Conservation (phyloP, 2,797 vertebrate genomes). For the Cyclura pinguis region DNA sequence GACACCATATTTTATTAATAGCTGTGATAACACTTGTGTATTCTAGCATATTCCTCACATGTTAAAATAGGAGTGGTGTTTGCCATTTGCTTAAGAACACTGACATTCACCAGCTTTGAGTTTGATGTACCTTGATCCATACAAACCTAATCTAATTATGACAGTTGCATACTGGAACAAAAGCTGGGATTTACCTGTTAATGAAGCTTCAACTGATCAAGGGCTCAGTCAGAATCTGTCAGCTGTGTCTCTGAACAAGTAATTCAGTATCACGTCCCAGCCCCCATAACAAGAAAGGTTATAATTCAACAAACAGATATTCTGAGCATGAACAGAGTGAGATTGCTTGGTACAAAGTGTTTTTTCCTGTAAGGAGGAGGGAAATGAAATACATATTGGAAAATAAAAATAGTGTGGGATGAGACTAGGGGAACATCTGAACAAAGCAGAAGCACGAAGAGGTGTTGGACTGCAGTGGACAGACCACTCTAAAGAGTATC, state of each 20-base stretch:
- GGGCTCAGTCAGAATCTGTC: constrained; percentile 1
- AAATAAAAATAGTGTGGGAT: background rate
- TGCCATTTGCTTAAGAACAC: background rate
- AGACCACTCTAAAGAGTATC: background rate
- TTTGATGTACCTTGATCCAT: background rate
- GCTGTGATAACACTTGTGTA: constrained; percentile 60
- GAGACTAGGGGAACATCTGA: background rate
- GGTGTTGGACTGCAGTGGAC: background rate
- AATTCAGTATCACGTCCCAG: background rate
- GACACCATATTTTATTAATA: constrained; percentile 80
- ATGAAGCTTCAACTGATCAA: background rate
- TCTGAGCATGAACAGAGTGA: background rate
- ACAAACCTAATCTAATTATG: background rate
- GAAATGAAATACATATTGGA: background rate
- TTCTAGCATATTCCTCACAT: constrained; percentile 61
- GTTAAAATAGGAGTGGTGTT: constrained; percentile 53
- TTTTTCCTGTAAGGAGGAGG: background rate
- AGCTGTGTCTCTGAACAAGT: background rate
- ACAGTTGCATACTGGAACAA: background rate
- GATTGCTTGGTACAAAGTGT: background rate
- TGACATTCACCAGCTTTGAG: constrained; percentile 24
- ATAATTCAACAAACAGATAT: background rate
- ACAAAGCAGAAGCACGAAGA: background rate
- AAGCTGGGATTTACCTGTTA: constrained; percentile 1
- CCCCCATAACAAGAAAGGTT: background rate